phyloP scores from a whole-genome alignment of 2,113 vertebrate genomes.

The Dipodomys ordii region DNA sequence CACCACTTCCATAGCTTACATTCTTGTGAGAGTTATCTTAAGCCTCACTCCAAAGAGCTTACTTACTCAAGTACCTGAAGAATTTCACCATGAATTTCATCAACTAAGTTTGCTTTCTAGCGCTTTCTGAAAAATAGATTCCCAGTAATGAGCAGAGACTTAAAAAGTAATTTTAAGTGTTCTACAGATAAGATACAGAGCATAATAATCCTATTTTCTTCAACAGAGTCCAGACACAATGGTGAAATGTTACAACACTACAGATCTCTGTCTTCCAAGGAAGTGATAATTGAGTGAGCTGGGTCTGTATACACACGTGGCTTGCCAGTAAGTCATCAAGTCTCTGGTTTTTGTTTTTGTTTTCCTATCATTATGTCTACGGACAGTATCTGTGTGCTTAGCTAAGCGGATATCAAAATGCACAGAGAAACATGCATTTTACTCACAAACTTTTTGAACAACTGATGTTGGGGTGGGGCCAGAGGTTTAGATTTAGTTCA shows the following conservation, averaged over 20 bases:
- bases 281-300: background rate
- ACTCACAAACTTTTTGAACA: background rate
- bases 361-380: slow-evolving; percentile 3
- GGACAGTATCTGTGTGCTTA: background rate
- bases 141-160: background rate
- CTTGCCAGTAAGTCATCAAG: background rate
- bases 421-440: background rate
- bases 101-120: background rate
- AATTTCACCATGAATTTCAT: background rate
- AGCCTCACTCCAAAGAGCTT: background rate
- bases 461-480: background rate
- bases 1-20: background rate
- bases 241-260: background rate
- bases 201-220: background rate
- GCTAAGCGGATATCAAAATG: slow-evolving; percentile 37
- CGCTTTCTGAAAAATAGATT: background rate
- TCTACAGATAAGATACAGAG: background rate
- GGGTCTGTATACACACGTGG: no score
- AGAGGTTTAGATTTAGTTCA: background rate
- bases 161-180: background rate
- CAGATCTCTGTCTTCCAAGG: background rate
- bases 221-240: background rate
- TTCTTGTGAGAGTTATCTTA: background rate
- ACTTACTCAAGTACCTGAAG: background rate
- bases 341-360: no score